phyloP scores from a whole-genome alignment of 2,888 invertebrate genomes.

The Epirrita christyi region DNA sequence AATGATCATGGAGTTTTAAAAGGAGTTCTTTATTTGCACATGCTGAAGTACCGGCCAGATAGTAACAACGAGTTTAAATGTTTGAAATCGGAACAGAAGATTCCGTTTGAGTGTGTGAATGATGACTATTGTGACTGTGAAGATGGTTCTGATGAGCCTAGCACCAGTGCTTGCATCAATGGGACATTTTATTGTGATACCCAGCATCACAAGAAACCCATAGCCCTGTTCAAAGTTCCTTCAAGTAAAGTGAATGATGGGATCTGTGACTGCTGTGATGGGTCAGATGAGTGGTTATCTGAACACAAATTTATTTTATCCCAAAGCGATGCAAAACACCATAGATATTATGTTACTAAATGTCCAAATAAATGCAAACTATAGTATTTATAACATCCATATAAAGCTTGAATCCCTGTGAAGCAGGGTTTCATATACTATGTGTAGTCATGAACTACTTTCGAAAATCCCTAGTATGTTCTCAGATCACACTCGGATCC shows the following conservation, averaged over 20 bases:
- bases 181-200: conserved; percentile 92
- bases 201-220: conserved; percentile 70
- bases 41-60: conserved; percentile 70
- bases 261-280: conserved; percentile 97
- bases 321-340: conserved; percentile 57
- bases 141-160: conserved; percentile 92
- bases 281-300: conserved; percentile 92
- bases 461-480: no score
- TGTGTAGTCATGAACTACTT: no score
- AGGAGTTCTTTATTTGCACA: conserved; percentile 66
- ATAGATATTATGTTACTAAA: conserved; percentile 62
- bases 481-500: no score
- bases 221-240: conserved; percentile 77
- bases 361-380: conserved; percentile 60
- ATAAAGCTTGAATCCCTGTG: no score
- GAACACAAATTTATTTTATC: conserved; percentile 57
- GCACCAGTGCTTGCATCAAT: conserved; percentile 94
- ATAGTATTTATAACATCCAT: conserved; percentile 9
- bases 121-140: conserved; percentile 95
- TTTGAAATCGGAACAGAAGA: conserved; percentile 61
- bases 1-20: conserved; percentile 70
- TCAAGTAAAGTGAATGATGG: conserved; percentile 96
- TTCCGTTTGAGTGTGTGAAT: conserved; percentile 84
- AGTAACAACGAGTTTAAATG: conserved; percentile 71
- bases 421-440: no score